Percentiles rank a stretch among this genome's conserved stretches.
phyloP scores from a whole-genome alignment of 1,140 invertebrate species.

The Drosophila ohnishii region DNA sequence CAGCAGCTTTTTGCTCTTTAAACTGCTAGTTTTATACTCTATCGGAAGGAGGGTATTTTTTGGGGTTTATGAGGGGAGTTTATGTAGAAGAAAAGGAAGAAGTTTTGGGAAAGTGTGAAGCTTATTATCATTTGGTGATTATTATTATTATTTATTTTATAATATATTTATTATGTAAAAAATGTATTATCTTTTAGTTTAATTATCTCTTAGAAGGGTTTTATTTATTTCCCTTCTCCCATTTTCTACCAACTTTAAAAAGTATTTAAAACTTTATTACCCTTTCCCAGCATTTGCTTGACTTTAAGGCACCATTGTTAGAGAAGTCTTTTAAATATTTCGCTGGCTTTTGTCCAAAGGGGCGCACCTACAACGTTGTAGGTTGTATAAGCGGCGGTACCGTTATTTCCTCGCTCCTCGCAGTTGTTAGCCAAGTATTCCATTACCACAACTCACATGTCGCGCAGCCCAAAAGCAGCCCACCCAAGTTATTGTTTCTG shows the following conservation, averaged over 20 bases:
- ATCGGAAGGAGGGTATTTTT: no score
- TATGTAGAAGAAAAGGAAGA: no score
- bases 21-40: slow-evolving; percentile 32
- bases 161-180: no score
- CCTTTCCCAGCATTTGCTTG: not conserved
- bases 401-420: slow-evolving; percentile 46
- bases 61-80: no score
- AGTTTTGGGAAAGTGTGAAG: no score
- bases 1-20: not conserved
- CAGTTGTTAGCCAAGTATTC: slow-evolving; percentile 35
- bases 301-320: slow-evolving; percentile 19
- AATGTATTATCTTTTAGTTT: no score
- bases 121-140: no score
- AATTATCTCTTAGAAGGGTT: no score
- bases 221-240: not conserved
- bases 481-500: slow-evolving; percentile 53
- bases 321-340: slow-evolving; percentile 35
- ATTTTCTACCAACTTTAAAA: not conserved
- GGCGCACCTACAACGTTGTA: slow-evolving; percentile 44
- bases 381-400: slow-evolving; percentile 37
- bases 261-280: slow-evolving; percentile 4
- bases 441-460: slow-evolving; percentile 54
- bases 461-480: slow-evolving; percentile 29
- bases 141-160: no score
- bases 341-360: slow-evolving; percentile 17